Conservation (phyloP, 1,140 invertebrate genomes). For the Rhagoletis pomonella region DNA sequence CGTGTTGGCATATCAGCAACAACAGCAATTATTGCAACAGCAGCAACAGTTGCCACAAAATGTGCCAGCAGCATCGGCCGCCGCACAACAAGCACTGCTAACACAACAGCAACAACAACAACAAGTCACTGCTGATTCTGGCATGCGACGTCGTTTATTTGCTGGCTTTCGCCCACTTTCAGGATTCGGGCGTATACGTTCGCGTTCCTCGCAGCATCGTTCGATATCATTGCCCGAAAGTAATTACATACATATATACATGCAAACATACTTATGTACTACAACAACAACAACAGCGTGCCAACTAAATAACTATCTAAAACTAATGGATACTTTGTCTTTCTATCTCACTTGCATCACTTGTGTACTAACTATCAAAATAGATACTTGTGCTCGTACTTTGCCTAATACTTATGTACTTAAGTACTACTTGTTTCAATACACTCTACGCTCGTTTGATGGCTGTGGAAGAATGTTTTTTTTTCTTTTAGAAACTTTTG, state of each 20-base stretch:
- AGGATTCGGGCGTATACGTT: slow-evolving; percentile 81
- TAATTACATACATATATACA: slow-evolving; percentile 77
- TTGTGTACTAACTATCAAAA: not conserved
- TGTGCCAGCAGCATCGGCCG: slow-evolving; percentile 53
- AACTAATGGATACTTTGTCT: not conserved
- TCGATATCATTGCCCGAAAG: slow-evolving; percentile 88
- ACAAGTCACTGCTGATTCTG: slow-evolving; percentile 74
- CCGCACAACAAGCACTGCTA: slow-evolving; percentile 54
- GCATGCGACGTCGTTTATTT: slow-evolving; percentile 80
- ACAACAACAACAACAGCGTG: not conserved
- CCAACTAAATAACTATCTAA: not conserved
- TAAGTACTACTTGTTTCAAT: slow-evolving; percentile 7
- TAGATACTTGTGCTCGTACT: slow-evolving; percentile 29
- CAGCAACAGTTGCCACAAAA: slow-evolving; percentile 54
- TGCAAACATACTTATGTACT: not conserved
- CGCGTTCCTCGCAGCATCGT: slow-evolving; percentile 82
- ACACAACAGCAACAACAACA: slow-evolving; percentile 55
- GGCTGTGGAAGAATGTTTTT: not conserved
- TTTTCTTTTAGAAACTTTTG: not conserved
- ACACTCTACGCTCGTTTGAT: not conserved
- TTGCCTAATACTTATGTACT: slow-evolving; percentile 17
- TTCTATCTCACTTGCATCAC: slow-evolving; percentile 23
- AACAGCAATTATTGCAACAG: slow-evolving; percentile 41
- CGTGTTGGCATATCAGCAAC: slow-evolving; percentile 54
- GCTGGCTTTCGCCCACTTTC: slow-evolving; percentile 85